Conservation (phyloP, 2,113 vertebrate species). For the Elaphurus davidianus region DNA sequence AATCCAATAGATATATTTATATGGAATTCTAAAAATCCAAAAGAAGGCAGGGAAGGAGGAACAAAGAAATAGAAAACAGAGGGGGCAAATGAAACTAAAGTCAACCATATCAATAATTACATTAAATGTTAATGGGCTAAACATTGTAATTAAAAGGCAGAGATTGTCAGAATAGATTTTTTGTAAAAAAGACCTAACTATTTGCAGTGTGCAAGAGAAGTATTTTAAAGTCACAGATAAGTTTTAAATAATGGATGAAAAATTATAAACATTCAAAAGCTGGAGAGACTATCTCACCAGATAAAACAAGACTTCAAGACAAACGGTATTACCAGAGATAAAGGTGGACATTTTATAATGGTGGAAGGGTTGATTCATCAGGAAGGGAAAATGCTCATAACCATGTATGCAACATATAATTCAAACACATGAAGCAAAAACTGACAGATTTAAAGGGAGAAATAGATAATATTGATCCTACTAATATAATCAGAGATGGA, state of each 20-base stretch:
- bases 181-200: constrained; percentile 41
- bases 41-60: constrained; percentile 36
- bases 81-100: constrained; percentile 64
- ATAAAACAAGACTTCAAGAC: constrained; percentile 27
- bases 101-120: constrained; percentile 69
- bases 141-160: constrained; percentile 73
- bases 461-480: not conserved
- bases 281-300: not conserved
- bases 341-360: not conserved
- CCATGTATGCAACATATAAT: not conserved
- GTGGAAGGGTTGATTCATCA: not conserved
- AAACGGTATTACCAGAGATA: constrained; percentile 1
- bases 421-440: not conserved
- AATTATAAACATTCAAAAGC: constrained; percentile 47
- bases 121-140: constrained; percentile 75
- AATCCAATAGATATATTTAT: constrained; percentile 65
- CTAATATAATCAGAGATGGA: not conserved
- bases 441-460: not conserved
- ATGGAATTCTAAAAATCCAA: constrained; percentile 62
- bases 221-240: constrained; percentile 30
- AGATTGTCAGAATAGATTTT: constrained; percentile 62
- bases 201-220: constrained; percentile 57
- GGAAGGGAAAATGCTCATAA: not conserved
- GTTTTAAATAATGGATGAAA: constrained; percentile 41
- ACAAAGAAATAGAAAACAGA: constrained; percentile 70